These are phyloP conservation scores for Zaprionus taronus DNA, from an alignment of 1,140 invertebrate genomes.

Conservation along the genomic window DNA sequence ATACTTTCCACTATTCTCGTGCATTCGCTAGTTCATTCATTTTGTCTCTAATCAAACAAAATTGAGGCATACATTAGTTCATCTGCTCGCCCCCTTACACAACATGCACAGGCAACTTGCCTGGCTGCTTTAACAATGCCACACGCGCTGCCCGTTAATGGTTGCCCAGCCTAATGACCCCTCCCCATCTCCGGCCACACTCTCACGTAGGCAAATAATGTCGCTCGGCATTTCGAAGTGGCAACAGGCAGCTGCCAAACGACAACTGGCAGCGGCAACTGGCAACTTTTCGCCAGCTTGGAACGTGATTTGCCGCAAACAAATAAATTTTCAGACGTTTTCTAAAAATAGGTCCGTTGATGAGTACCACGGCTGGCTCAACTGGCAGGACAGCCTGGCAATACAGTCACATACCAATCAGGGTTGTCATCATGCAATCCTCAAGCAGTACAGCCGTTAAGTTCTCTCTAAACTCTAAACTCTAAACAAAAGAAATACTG, in stretches of 20 bases:
- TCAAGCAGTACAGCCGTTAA: too few relatives aligned
- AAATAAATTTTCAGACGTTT: not conserved
- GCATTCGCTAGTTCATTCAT: not conserved
- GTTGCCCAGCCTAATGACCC: constrained; percentile 1
- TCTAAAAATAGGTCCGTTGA: not conserved
- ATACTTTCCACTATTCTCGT: not conserved
- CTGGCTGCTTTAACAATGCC: not conserved
- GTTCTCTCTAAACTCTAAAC: too few relatives aligned
- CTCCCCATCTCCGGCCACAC: not conserved
- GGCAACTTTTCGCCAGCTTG: constrained; percentile 1
- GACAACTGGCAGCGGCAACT: constrained; percentile 2
- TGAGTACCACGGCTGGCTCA: not conserved
- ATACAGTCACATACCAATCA: too few relatives aligned
- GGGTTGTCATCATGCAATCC: too few relatives aligned
- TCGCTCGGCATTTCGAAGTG: constrained; percentile 3
- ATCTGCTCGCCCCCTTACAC: not conserved
- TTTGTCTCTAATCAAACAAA: constrained; percentile 5
- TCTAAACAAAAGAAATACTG: too few relatives aligned
- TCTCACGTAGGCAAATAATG: constrained; percentile 3
- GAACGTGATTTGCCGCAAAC: constrained; percentile 1
- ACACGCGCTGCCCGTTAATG: constrained; percentile 1
- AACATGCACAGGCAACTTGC: not conserved
- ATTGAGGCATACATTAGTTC: not conserved
- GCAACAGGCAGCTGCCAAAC: constrained; percentile 2
- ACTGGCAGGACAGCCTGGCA: not conserved